Evolutionary conservation across 2,113 vertebrate genomes (phyloP), one percentile per base, ranked within the genome.

Genomic region (Aepyceros melampus): DNA sequence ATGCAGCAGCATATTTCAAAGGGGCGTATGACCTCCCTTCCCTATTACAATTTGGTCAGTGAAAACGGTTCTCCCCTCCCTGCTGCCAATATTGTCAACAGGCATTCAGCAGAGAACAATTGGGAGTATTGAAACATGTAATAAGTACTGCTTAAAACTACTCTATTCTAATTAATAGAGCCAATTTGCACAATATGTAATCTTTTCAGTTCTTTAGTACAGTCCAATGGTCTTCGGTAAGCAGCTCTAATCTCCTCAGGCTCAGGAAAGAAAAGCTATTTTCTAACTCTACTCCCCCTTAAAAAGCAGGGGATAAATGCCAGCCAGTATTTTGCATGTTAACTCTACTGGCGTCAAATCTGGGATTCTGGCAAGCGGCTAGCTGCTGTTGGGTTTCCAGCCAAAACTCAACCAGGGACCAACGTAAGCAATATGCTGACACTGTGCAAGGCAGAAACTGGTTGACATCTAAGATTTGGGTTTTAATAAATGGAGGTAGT

Each of bases 141-240:
- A 99, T 99, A 99, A 99, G 97, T 97, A 97, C 98, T 98, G 98
- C 98, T 99, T 99, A 98, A 98, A 99, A 98, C 97, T 98, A 98
- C 97, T 98, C 98, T 97, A 97, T 98, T 97, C 98, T 98, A 98
- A 98, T 99, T 99, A 99, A 99, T 98, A 97, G 97, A 98, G 98
- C 97, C 98, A 98, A 99, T 99, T 99, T 99, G 95, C 98, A 98
- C 98, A 98, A 98, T 97, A 98, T 98, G 87, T 97, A 98, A 98
- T 99, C 98, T 99, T 99, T 99, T 99, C 94, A 98, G 97, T 99
- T 97, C 96, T 97, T 98, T 97, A 96, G 92, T 98, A 91, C 89
- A 98, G 97, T 94, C 97, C 93, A 99, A 90, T 96, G 93, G 98
- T 98, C 97, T 98, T 98, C 98, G 94, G 97, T 94, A 98, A 98